Evolutionary conservation across 1,140 invertebrate genomes (phyloP), one percentile per base, ranked within the genome.

Genomic region (Trichomalopsis sarcophagae): DNA sequence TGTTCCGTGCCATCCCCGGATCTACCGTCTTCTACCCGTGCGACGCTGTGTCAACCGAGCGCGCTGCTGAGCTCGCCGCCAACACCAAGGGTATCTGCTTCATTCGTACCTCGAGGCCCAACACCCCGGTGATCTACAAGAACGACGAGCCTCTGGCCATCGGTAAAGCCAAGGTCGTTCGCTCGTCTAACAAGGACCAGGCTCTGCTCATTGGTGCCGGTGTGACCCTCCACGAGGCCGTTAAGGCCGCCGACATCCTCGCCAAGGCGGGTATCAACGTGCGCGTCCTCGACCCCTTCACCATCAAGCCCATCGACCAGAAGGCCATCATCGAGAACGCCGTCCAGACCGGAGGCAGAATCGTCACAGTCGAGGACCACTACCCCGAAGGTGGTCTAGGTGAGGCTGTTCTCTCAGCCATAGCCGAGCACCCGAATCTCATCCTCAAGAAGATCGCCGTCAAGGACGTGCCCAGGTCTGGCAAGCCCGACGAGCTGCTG

Each of bases 311-410:
- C 0, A 93, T 99, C 71, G 99, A 99, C 93, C 94, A 94, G 73
- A 94, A 95, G 2, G 94, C 95, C 0, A 96, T 99, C 47, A 93
- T 97, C 71, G 93, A 94, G 74, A 95, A 98, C 91, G 98, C 98
- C 14, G 95, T 95, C 76, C 95, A 96, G 76, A 96, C 95, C 84
- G 96, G 96, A 55, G 98, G 98, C 0, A 94, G 95, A 36, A 95
- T 99, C 62, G 89, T 99, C 71, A 98, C 98, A 44, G 98, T 99
- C 7, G 99, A 99, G 92, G 99, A 99, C 93, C 99, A 99, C 93
- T 99, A 99, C 91, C 95, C 96, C 73, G 96, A 98, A 94, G 98
- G 99, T 90, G 99, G 99, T 87, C 90, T 99, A 77, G 99, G 99
- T 85, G 99, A 99, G 91, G 98, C 99, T 80, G 98, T 99, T 14